Conservation (phyloP, 2,797 vertebrate species). For the Channallabes apus region DNA sequence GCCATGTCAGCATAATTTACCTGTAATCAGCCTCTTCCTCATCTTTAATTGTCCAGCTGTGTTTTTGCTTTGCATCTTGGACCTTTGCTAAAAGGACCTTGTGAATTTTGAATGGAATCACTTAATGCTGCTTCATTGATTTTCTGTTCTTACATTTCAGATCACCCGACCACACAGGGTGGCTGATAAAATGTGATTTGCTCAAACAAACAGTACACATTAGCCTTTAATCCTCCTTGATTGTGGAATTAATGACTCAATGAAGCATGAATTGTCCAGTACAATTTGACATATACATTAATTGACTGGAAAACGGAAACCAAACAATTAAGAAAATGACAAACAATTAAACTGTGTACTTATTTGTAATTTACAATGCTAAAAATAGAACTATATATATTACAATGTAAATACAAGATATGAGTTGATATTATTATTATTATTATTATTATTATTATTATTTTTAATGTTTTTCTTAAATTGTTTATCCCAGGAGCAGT, state of each 20-base stretch:
- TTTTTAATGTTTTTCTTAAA: not conserved
- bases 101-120: constrained; percentile 43
- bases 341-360: not conserved
- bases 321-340: not conserved
- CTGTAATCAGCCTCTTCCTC: constrained; percentile 42
- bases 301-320: constrained; percentile 7
- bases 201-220: constrained; percentile 29
- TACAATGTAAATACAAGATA: no score
- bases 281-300: not conserved
- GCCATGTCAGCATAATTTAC: constrained; percentile 13
- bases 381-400: not conserved
- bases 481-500: constrained; percentile 21
- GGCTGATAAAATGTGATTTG: constrained; percentile 44
- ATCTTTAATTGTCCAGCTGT: constrained; percentile 42
- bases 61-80: constrained; percentile 41
- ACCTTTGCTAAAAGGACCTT: constrained; percentile 51
- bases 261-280: not conserved
- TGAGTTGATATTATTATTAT: no score
- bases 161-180: constrained; percentile 35
- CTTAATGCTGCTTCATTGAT: constrained; percentile 57
- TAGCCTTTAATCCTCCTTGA: constrained; percentile 15
- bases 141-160: constrained; percentile 54
- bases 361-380: not conserved
- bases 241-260: constrained; percentile 21
- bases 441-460: no score